These are phyloP conservation scores for Sarotherodon lohbergeri DNA, from an alignment of 2,113 vertebrate genomes.

Conservation along the genomic window DNA sequence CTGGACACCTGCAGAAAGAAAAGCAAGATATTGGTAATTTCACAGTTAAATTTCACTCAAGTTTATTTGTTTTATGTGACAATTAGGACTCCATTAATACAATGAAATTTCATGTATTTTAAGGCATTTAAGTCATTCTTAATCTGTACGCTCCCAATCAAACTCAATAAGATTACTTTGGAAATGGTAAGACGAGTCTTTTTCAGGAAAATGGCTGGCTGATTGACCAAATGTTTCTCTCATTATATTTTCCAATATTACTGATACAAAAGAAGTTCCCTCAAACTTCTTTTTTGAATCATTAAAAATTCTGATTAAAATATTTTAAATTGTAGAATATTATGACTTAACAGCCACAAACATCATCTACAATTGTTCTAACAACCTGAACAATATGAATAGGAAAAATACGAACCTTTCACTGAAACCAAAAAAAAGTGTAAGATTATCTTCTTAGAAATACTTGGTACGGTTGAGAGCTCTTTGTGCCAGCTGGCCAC, in stretches of 20 bases:
- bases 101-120: background rate
- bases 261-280: background rate
- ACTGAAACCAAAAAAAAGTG: background rate
- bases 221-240: background rate
- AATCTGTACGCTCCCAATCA: background rate
- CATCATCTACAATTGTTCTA: background rate
- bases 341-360: background rate
- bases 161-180: background rate
- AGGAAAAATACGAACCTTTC: constrained; percentile 72
- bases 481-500: constrained; percentile 90
- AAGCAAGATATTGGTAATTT: background rate
- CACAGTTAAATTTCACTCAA: background rate
- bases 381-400: background rate
- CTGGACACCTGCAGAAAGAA: constrained; percentile 40
- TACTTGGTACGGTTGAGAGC: constrained; percentile 99
- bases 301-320: background rate
- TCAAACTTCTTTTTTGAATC: background rate
- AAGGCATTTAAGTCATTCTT: background rate
- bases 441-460: constrained; percentile 80
- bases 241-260: background rate
- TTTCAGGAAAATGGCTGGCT: background rate
- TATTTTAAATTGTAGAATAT: background rate
- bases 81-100: background rate
- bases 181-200: background rate
- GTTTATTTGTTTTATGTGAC: background rate